Percentiles rank a stretch among this genome's conserved stretches.
Conservation (phyloP, 2,888 invertebrate species). For the Nemoura dubitans region DNA sequence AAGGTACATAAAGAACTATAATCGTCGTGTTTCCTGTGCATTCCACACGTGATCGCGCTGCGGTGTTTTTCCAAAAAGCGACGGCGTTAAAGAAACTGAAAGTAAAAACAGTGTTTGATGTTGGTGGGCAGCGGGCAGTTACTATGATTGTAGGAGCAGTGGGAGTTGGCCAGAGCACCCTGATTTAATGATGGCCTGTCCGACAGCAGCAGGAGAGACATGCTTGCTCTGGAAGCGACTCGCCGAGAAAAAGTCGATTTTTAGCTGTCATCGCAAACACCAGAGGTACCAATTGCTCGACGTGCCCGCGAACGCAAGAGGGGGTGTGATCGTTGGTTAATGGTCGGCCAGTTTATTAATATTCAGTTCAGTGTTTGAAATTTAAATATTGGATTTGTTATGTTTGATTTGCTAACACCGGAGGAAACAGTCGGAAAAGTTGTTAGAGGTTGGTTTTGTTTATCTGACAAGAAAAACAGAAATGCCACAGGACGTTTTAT, state of each 20-base stretch:
- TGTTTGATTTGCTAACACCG: conserved; percentile 12
- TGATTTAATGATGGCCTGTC: conserved; percentile 28
- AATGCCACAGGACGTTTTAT: not conserved
- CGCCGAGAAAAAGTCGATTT: not conserved
- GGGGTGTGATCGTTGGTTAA: not conserved
- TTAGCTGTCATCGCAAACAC: not conserved
- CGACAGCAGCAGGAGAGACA: not conserved
- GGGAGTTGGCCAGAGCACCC: not conserved
- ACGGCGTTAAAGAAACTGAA: not conserved
- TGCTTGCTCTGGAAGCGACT: not conserved
- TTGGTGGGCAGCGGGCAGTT: not conserved
- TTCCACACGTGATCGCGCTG: not conserved
- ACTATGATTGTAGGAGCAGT: not conserved
- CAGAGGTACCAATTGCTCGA: not conserved
- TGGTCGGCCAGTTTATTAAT: not conserved
- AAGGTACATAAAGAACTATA: not conserved
- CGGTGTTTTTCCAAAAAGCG: not conserved
- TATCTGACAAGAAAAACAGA: not conserved
- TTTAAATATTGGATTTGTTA: conserved; percentile 7
- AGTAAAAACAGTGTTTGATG: not conserved
- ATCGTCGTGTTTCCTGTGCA: not conserved
- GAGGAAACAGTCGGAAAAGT: not conserved
- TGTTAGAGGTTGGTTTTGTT: not conserved
- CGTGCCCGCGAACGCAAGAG: not conserved
- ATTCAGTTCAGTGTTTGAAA: not conserved